phyloP scores from a whole-genome alignment of 2,797 vertebrate genomes.

The Galagoides demidoff region DNA sequence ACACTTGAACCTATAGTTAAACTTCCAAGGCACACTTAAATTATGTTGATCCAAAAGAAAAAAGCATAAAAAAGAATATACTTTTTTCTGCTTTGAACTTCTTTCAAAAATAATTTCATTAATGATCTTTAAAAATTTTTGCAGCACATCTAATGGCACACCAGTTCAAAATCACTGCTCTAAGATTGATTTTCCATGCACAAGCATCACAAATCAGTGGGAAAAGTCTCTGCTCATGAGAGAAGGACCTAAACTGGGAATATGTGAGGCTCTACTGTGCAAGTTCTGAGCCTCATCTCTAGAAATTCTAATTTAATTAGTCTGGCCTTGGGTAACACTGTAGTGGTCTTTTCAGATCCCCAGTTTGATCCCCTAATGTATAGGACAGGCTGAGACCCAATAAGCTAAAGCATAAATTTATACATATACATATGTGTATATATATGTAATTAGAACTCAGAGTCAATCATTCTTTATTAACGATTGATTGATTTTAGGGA shows the following conservation, averaged over 20 bases:
- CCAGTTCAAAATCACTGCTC: neutral
- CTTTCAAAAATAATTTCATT: too few relatives aligned
- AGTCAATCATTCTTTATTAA: neutral
- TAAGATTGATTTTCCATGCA: neutral
- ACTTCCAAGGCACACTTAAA: too few relatives aligned
- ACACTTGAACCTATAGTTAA: too few relatives aligned
- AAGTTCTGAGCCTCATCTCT: neutral
- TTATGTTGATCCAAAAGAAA: too few relatives aligned
- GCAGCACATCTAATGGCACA: too few relatives aligned
- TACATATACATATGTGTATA: neutral
- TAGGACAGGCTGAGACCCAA: neutral
- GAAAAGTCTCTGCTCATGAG: neutral
- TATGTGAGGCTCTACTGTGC: neutral
- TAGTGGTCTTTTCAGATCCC: neutral
- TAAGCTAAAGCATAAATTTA: neutral
- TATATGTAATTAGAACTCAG: neutral
- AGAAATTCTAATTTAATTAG: slow-evolving; percentile 4
- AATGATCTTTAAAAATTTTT: too few relatives aligned
- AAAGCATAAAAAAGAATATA: too few relatives aligned
- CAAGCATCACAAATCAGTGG: neutral
- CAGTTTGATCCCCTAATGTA: neutral
- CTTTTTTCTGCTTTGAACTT: too few relatives aligned
- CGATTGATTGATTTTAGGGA: neutral
- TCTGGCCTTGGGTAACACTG: neutral
- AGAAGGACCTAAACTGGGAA: neutral